A percentile compares a stretch with the other conserved stretches of the same genome.
phyloP scores from a whole-genome alignment of 2,113 vertebrate genomes.

The Xyrauchen texanus region DNA sequence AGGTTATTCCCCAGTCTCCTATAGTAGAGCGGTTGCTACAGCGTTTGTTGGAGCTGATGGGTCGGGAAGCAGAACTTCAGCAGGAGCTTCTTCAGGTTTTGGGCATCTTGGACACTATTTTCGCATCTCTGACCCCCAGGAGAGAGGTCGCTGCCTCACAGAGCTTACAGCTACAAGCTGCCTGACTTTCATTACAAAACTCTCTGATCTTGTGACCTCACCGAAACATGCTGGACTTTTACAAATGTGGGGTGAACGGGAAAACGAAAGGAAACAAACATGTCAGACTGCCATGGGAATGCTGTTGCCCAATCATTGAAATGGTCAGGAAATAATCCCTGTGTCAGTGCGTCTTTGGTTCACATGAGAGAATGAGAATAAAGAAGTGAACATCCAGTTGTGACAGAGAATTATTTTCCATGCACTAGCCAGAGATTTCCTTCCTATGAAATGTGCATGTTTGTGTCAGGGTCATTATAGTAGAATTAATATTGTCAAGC shows the following conservation, averaged over 20 bases:
- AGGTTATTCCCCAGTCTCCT: slow-evolving; percentile 80
- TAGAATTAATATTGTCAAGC: too few relatives aligned
- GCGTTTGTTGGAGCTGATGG: slow-evolving; percentile 83
- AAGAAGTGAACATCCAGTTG: not conserved
- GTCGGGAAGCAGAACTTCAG: slow-evolving; percentile 90
- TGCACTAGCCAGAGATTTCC: not conserved
- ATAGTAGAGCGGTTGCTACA: slow-evolving; percentile 88
- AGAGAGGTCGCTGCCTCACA: slow-evolving; percentile 60
- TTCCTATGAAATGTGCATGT: not conserved
- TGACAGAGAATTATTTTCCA: not conserved
- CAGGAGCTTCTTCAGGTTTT: slow-evolving; percentile 89
- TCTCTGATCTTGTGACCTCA: not conserved
- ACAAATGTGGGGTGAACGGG: too few relatives aligned
- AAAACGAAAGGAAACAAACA: not conserved
- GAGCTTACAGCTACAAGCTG: slow-evolving; percentile 58
- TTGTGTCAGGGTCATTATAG: too few relatives aligned
- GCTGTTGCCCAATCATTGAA: not conserved
- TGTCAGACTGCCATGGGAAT: not conserved
- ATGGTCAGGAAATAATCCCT: not conserved
- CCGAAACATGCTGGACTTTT: not conserved
- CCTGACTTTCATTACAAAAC: slow-evolving; percentile 50
- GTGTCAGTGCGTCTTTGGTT: slow-evolving; percentile 68
- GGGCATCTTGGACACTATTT: slow-evolving; percentile 95
- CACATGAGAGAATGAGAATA: not conserved
- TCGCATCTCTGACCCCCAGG: slow-evolving; percentile 84